Base-by-base conservation (phyloP, 2,113 vertebrate species). In the Catagonus wagneri region DNA sequence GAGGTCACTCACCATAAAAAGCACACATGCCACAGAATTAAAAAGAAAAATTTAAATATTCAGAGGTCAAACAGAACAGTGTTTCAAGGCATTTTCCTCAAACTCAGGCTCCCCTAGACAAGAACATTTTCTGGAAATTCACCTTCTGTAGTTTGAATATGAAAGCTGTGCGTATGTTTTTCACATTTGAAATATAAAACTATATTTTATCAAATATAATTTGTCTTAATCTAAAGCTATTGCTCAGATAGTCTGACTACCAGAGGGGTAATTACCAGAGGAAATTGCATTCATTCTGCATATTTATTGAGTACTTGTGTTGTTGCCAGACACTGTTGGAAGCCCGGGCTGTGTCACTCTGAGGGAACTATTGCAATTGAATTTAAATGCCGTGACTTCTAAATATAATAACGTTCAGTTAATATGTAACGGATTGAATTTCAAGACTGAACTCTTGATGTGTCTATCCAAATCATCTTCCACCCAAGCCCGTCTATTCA, bases 41-140 rank as follows among this genome's bases (percentile, higher is more conserved):
- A 90, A 74, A 89, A 94, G 76, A 76, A 94, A 87, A 89, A 74
- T 80, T 58, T 93, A 90, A 96, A 90, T 69, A 89, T 58, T 76
- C 69, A 63, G 85, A 95, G 95, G 89, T 94, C 81, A 93, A 56
- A 83, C 74, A 58, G 60, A 96, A 80, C 50, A 25, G 6, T 19
- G n/a, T 86, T 86, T 89, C n/a, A 68, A 83, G 85, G 80, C 34
- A 72, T 85, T 96, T 89, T 68, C 58, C 83, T 81, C 34, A 72
- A 39, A 83, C 58, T 65, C 60, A 50, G 68, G n/a, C 16, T 79
- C 29, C 20, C 14, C 69, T 36, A 39, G 54, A 54, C 36, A 32
- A 87, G 80, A 89, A 65, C 17, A 12, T 71, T 68, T 83, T 88
- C 84, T 60, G 87, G 80, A 61, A 94, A 60, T 86, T n/a, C 50